Evolutionary conservation across 2,888 invertebrate genomes (phyloP).

Genomic region (Drosophila kambysellisi): DNA sequence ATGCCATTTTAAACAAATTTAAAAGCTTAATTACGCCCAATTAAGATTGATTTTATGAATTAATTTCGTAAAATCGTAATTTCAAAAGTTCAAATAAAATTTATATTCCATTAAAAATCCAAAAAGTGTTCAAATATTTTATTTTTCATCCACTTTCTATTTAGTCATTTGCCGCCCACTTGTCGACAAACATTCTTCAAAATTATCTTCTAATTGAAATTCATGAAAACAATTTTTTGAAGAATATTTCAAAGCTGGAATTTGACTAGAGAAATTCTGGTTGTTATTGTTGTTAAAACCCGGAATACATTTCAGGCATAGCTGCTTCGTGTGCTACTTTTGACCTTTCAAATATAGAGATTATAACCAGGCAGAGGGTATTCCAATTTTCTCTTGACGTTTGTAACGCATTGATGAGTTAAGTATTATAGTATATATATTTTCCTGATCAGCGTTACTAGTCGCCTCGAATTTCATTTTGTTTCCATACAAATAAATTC

Average conservation of each 20-base stretch:
- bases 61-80: background rate
- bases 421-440: background rate
- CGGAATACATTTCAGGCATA: background rate
- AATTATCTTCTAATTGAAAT: constrained; percentile 5
- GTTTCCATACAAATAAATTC: background rate
- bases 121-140: background rate
- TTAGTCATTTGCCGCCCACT: background rate
- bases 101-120: background rate
- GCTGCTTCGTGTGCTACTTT: background rate
- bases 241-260: constrained; percentile 26
- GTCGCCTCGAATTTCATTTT: background rate
- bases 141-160: background rate
- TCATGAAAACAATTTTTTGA: background rate
- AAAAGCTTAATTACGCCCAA: background rate
- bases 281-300: constrained; percentile 3
- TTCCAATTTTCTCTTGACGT: background rate
- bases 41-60: background rate
- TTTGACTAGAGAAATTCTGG: constrained; percentile 5
- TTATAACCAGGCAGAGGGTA: background rate
- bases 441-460: background rate
- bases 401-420: background rate
- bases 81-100: background rate
- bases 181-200: background rate
- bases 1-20: background rate
- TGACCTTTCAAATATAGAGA: constrained; percentile 28